Conservation (phyloP, 1,140 invertebrate genomes). For the Arion vulgaris region DNA sequence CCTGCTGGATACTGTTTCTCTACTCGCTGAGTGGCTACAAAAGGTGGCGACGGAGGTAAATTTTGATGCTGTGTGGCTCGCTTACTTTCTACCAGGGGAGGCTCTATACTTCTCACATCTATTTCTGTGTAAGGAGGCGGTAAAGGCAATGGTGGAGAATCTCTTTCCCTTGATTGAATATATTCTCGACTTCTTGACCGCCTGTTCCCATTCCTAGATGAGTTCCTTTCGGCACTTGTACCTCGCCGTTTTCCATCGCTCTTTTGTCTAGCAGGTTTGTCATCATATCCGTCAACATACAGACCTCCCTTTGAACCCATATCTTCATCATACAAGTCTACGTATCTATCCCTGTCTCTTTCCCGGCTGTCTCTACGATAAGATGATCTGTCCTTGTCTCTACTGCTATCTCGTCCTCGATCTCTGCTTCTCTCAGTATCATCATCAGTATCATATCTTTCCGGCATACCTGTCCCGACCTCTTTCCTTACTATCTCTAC, state of each 20-base stretch:
- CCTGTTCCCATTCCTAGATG: background rate
- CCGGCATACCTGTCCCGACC: background rate
- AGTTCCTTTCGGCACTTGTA: background rate
- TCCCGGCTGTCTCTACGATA: conserved; percentile 17
- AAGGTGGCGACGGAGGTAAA: background rate
- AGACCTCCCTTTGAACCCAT: background rate
- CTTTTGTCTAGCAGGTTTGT: background rate
- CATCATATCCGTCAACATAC: background rate
- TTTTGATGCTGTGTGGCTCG: background rate
- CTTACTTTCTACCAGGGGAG: background rate
- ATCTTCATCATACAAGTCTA: conserved; percentile 18
- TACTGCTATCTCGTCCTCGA: background rate
- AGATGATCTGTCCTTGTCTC: background rate
- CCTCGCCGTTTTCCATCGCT: background rate
- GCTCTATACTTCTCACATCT: background rate
- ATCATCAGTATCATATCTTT: background rate
- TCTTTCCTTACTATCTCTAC: background rate
- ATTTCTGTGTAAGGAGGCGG: conserved; percentile 10
- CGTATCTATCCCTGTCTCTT: conserved; percentile 16
- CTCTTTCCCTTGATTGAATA: background rate
- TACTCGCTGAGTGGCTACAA: no score
- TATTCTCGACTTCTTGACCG: conserved; percentile 22
- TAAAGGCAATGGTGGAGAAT: background rate
- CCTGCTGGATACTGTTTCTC: no score
- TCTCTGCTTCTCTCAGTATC: conserved; percentile 1